phyloP scores from a whole-genome alignment of 2,888 invertebrate species.

The Melikaiella ostensackeni region DNA sequence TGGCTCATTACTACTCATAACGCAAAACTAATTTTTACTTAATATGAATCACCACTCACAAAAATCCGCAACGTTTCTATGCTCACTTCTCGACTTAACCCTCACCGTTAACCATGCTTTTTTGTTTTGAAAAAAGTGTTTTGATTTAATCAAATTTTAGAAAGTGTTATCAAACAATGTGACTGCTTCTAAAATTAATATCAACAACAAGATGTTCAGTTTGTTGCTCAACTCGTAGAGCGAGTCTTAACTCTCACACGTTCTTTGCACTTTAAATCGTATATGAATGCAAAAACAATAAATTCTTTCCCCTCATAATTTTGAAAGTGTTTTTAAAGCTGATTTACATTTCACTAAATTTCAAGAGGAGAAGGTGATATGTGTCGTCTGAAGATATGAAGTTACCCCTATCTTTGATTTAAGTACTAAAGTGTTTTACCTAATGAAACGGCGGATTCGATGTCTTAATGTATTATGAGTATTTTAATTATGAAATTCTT shows the following conservation, averaged over 20 bases:
- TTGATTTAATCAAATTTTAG: neutral
- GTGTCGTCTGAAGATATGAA: neutral
- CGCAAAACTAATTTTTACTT: constrained; percentile 15
- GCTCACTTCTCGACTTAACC: neutral
- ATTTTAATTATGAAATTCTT: too few species aligned
- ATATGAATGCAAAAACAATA: neutral
- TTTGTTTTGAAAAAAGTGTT: neutral
- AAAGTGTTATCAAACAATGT: neutral
- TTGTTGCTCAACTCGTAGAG: neutral
- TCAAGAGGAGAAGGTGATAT: neutral
- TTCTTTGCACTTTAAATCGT: neutral
- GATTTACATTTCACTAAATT: neutral
- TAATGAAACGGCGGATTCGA: constrained; percentile 52
- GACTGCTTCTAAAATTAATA: neutral
- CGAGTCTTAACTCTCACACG: neutral
- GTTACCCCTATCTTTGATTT: neutral
- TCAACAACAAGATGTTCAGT: neutral
- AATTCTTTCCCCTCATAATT: neutral
- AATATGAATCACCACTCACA: constrained; percentile 16
- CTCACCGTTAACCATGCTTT: constrained; percentile 17
- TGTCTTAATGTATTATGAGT: neutral
- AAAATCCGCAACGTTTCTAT: constrained; percentile 1
- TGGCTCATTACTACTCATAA: too few species aligned
- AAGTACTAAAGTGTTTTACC: constrained; percentile 38
- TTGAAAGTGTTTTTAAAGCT: neutral